Base-by-base conservation (phyloP, 2,797 vertebrate species). In the Notolabrus celidotus region DNA sequence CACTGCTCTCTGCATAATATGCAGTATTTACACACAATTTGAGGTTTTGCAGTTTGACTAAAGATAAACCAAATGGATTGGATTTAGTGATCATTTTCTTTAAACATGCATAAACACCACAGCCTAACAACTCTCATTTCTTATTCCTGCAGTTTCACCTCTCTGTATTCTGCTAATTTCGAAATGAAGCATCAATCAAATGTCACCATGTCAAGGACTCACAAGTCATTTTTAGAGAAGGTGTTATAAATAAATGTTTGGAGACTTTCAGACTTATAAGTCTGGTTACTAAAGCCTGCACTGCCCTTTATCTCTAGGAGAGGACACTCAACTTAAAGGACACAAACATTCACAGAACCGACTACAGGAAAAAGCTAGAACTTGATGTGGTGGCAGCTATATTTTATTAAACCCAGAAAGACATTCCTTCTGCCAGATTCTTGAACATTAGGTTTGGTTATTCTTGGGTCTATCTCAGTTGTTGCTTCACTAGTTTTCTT, bases 161-260 rank as follows among this genome's bases (percentile, higher is more conserved):
- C 19, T 41, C 29, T 46, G 14, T 39, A 60, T 62, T 56, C n/a
- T 22, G 39, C 7, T 42, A 59, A n/a, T 65, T 66, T 68, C 66
- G n/a, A 74, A 77, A 68, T 74, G 29, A 77, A 22, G 22, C 49
- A 59, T 67, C 29, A 72, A 49, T 78, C 53, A 70, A 16, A 58
- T 53, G n/a, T 51, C 33, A 60, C 15, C 59, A 20, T 61, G 5
- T 31, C 38, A 76, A 73, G 56, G n/a, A 16, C 39, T 33, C 19
- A 31, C 29, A 4, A 31, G 36, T 36, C 0, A 23, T 55, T 70
- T 33, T 58, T 1, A n/a, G 27, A 52, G 14, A 31, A 59, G 20
- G 23, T 33, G 14, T 20, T 36, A 45, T 23, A 42, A 51, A 69
- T 65, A 57, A 47, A 52, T 49, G 7, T 42, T 12, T 3, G 12